Evolutionary conservation across 2,113 vertebrate genomes (phyloP).

Genomic region (Hippocampus guttulatus): DNA sequence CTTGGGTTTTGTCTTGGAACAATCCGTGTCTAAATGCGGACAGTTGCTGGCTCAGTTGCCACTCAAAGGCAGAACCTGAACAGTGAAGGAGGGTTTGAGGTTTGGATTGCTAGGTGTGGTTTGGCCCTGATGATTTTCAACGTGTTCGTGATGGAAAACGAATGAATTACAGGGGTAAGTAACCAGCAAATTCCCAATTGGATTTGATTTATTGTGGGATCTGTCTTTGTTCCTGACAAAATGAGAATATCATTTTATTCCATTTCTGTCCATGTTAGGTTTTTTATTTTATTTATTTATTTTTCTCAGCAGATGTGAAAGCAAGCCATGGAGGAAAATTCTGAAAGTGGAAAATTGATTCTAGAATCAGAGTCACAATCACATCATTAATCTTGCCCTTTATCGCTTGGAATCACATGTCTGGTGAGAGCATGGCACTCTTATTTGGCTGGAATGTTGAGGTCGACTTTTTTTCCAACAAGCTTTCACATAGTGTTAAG

Average conservation of each 20-base stretch:
- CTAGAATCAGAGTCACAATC: slow-evolving; percentile 23
- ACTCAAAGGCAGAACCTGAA: slow-evolving; percentile 20
- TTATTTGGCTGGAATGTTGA: slow-evolving; percentile 28
- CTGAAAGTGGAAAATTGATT: slow-evolving; percentile 15
- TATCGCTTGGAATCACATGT: slow-evolving; percentile 32
- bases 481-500: slow-evolving; percentile 26
- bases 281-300: background rate
- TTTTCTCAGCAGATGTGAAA: slow-evolving; percentile 6
- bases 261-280: background rate
- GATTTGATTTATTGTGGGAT: slow-evolving; percentile 24
- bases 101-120: slow-evolving; percentile 21
- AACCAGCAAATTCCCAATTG: slow-evolving; percentile 22
- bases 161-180: slow-evolving; percentile 14
- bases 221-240: slow-evolving; percentile 14
- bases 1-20: slow-evolving; percentile 16
- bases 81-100: slow-evolving; percentile 8
- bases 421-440: slow-evolving; percentile 24
- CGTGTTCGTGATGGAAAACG: slow-evolving; percentile 10
- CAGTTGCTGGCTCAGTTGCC: slow-evolving; percentile 3
- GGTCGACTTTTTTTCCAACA: slow-evolving; percentile 58
- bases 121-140: slow-evolving; percentile 20
- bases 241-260: slow-evolving; percentile 3
- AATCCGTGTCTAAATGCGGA: slow-evolving; percentile 15
- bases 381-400: slow-evolving; percentile 54
- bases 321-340: slow-evolving; percentile 6